phyloP scores from a whole-genome alignment of 2,797 vertebrate species.

The Champsocephalus esox region DNA sequence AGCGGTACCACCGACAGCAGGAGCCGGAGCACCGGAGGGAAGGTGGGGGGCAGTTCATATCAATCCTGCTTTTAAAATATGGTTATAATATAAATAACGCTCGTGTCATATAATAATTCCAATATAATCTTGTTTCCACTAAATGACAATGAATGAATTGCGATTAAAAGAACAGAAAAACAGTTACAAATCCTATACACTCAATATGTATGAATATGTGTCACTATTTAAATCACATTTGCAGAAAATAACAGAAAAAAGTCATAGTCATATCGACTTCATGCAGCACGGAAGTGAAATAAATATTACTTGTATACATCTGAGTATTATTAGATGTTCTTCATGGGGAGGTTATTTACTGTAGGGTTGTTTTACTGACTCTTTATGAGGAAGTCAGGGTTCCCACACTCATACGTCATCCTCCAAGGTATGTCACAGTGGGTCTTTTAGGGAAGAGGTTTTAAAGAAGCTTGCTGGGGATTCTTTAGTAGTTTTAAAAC shows the following conservation, averaged over 20 bases:
- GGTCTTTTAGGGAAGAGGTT: no score
- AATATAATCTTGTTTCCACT: background rate
- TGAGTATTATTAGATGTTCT: no score
- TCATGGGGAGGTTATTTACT: no score
- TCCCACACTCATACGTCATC: no score
- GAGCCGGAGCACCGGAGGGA: slow-evolving; percentile 27
- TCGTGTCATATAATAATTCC: background rate
- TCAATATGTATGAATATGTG: no score
- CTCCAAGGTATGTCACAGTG: no score
- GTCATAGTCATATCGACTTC: background rate
- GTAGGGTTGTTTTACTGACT: no score
- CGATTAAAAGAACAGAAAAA: background rate
- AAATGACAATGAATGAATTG: background rate
- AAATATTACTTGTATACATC: no score
- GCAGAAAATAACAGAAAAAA: background rate
- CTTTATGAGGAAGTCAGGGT: no score
- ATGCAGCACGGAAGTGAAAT: background rate
- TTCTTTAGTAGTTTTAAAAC: no score
- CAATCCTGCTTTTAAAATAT: background rate
- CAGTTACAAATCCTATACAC: background rate
- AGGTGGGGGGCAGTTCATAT: slow-evolving; percentile 33
- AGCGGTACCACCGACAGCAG: slow-evolving; percentile 6
- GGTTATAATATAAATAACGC: background rate
- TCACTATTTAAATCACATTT: no score
- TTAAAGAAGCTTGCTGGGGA: no score